Evolutionary conservation across 2,113 vertebrate genomes (phyloP).

Genomic region (Aix galericulata): DNA sequence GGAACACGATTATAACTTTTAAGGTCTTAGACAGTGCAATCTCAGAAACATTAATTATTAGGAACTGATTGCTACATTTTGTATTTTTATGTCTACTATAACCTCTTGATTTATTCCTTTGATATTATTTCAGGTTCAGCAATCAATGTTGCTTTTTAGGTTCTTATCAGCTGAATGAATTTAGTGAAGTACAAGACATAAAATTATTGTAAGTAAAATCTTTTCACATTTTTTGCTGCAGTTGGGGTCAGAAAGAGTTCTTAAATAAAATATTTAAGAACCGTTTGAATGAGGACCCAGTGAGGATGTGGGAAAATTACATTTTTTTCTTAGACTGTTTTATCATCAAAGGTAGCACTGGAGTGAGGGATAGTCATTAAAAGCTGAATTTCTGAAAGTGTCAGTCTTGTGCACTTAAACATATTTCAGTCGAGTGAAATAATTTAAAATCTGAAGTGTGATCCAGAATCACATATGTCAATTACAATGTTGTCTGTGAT

Average conservation of each 20-base stretch:
- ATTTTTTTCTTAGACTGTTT: slow-evolving; percentile 76
- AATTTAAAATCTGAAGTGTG: slow-evolving; percentile 75
- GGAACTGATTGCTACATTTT: slow-evolving; percentile 54
- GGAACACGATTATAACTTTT: neutral
- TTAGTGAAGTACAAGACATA: slow-evolving; percentile 65
- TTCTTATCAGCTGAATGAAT: slow-evolving; percentile 62
- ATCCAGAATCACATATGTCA: slow-evolving; percentile 74
- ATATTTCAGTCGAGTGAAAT: slow-evolving; percentile 71
- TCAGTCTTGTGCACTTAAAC: slow-evolving; percentile 73
- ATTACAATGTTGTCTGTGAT: slow-evolving; percentile 73
- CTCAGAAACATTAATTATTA: slow-evolving; percentile 63
- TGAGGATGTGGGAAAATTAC: slow-evolving; percentile 68
- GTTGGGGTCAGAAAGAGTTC: slow-evolving; percentile 70
- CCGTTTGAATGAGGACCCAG: slow-evolving; percentile 69
- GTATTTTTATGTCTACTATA: slow-evolving; percentile 66
- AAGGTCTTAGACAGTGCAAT: slow-evolving; percentile 24
- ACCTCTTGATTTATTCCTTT: slow-evolving; percentile 68
- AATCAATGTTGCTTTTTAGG: slow-evolving; percentile 55
- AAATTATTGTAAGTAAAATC: slow-evolving; percentile 74
- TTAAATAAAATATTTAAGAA: slow-evolving; percentile 82
- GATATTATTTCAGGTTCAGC: slow-evolving; percentile 69
- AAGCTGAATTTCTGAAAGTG: slow-evolving; percentile 70
- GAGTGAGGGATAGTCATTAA: slow-evolving; percentile 74
- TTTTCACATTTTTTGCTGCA: slow-evolving; percentile 72
- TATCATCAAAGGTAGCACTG: slow-evolving; percentile 75